Evolutionary conservation across 2,797 vertebrate species (phyloP), one percentile per base, ranked within the genome.

Genomic region (Eospalax fontanierii): DNA sequence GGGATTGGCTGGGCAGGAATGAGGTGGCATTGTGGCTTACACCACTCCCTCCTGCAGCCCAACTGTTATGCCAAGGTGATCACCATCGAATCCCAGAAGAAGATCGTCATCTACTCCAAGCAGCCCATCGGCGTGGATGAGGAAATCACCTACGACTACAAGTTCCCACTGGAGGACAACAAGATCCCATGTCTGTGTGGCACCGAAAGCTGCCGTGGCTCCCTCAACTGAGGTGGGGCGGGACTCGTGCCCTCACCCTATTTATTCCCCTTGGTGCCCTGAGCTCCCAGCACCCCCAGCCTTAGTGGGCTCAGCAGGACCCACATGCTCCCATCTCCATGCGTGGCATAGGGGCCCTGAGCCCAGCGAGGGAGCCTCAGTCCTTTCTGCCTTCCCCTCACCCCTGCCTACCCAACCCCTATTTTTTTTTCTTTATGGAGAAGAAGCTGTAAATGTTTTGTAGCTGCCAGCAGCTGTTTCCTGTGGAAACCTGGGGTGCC

Each of bases 61-160:
- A 99, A 99, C 97, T 99, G 99, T 98, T 99, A 99, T 14, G 99
- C 99, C 96, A 99, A 99, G 98, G 99, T 99, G 30, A 99, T 99
- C 98, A 99, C 99, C 97, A 99, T 99, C 4, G 99, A 99, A 98
- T 99, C 99, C 22, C 99, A 99, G 98, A 99, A 99, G 97, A 99
- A 99, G 97, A 99, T 99, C 0, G 99, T 99, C 93, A 99, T 99
- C 97, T 99, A 99, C 98, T 99, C 99, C 0, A 99, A 99, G 98
- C 99, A 99, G 98, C 97, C 99, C 12, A 99, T 99, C 10, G 98
- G 99, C 0, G 98, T 99, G 97, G 99, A 99, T 0, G 99, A 99
- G 96, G 99, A 99, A 97, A 99, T 99, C 98, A 99, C 99, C 11
- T 99, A 99, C 0, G 99, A 99, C 98, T 99, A 99, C 98, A 99